Base-by-base conservation (phyloP, 2,797 vertebrate species). In the Vultur gryphus region DNA sequence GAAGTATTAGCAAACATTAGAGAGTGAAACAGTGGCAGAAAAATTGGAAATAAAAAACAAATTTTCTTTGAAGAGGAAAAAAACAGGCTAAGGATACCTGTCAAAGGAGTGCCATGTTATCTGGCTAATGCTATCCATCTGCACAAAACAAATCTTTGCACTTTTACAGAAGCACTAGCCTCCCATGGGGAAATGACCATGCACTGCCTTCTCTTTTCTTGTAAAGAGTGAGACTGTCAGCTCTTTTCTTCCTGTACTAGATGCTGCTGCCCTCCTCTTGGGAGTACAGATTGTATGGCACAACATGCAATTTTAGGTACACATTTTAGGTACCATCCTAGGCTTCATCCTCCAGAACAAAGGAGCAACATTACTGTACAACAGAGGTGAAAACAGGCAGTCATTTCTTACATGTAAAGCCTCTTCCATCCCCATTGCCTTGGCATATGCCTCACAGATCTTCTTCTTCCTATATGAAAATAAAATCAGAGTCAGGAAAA, bases 391-490 rank as follows among this genome's bases (percentile, higher is more conserved):
- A 86, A 87, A 4, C 23, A 89, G 43, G 18, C 43, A 69, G 70
- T 64, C 16, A n/a, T 67, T 95, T 92, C 98, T 98, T 98, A 98
- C 98, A 37, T 98, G 86, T 91, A 98, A 98, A 73, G 98, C 98
- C 94, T 98, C 98, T 87, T 98, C 94, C 61, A 97, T 98, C 72
- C 97, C 98, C 79, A 98, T 64, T 28, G 98, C 98, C 96, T 97
- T 98, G 87, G 98, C 97, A 87, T 97, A 98, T 18, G 98, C 95
- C 70, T 98, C 98, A 96, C 98, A 98, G 95, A 98, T 98, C 95
- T 97, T 98, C 82, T 11, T 98, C 90, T 97, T 98, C 92, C 98
- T 98, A 44, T 14, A 93, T 18, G 54, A 94, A 96, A 94, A 90
- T 59, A 71, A 66, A 88, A 91, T 73, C 37, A 72, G 37, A 61